Evolutionary conservation across 1,140 invertebrate genomes (phyloP), one percentile per base, ranked within the genome.

Genomic region (Whitmania pigra): DNA sequence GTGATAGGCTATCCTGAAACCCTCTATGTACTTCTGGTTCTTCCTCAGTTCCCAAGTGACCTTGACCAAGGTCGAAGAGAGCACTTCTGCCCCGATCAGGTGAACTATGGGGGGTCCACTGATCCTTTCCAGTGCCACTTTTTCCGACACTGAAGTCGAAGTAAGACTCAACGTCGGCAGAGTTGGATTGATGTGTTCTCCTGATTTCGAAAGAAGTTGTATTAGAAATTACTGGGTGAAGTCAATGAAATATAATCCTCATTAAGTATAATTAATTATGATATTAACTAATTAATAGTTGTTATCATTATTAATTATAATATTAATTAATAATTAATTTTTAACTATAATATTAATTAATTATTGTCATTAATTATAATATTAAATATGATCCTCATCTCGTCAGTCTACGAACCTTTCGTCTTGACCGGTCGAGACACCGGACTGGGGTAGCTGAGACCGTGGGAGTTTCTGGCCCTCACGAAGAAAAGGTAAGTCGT

Each of bases 1-100:
- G 53, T 79, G 87, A 80, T 93, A 98, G 73, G 93, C 88, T 66
- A 97, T 89, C 79, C 95, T 94, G 25, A 94, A 88, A 17, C 94
- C 94, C 84, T 97, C 90, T 0, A 94, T 82, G 68, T 81, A 78
- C 15, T 82, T 76, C 54, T 79, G 75, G 49, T 79, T 77, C 71
- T 80, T 76, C 57, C 86, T 74, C 80, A 92, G 87, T 83, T 89
- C 88, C 92, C 92, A 94, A 71, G 87, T 86, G 75, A 94, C 85
- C 82, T 89, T 88, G 7, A 94, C 86, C 53, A 89, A 88, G 53
- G 89, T 91, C 6, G 90, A 90, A 71, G 87, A 89, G 73, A 90
- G 82, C 22, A 90, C 84, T 77, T 88, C 87, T 20, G 91, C 87
- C 78, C 90, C 88, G 75, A 86, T 86, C 63, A 94, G 83, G 74